Percentiles rank a stretch among this genome's conserved stretches.
These are phyloP conservation scores for Hyposmocoma kahamanoa DNA, from an alignment of 1,140 invertebrate genomes.

Conservation along the genomic window DNA sequence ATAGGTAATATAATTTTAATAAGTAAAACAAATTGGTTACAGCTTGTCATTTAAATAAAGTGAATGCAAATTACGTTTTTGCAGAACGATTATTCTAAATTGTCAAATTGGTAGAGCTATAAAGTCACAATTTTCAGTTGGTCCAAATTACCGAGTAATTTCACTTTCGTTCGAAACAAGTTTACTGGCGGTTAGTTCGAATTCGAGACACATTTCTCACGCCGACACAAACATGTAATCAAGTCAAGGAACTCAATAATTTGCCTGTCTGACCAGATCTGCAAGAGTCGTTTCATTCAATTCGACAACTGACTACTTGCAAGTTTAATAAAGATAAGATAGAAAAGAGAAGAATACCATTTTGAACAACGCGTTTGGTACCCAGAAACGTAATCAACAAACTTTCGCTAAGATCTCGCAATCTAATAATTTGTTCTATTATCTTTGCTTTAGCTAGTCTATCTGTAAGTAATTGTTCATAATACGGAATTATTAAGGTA, in stretches of 20 bases:
- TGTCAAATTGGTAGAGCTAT: background rate
- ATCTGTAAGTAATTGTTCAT: constrained; percentile 20
- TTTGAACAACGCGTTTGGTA: too few species aligned
- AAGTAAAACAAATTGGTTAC: too few species aligned
- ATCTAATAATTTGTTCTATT: too few species aligned
- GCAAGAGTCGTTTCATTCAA: too few species aligned
- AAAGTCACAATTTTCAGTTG: background rate
- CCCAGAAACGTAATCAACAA: too few species aligned
- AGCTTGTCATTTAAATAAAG: constrained; percentile 3
- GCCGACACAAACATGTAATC: background rate
- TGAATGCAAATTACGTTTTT: constrained; percentile 1
- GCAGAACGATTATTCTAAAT: constrained; percentile 1
- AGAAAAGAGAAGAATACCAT: too few species aligned
- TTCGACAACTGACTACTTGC: too few species aligned
- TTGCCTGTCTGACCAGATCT: background rate
- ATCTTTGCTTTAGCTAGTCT: too few species aligned
- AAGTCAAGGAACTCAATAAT: background rate
- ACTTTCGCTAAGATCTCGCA: too few species aligned
- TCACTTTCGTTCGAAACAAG: constrained; percentile 9
- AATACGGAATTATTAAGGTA: constrained; percentile 49
- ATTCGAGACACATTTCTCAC: constrained; percentile 2
- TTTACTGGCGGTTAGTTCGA: background rate
- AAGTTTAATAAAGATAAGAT: too few species aligned
- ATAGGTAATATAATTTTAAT: too few species aligned
- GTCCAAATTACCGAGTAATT: background rate